These are phyloP conservation scores for Enchytraeus crypticus DNA, from an alignment of 2,888 invertebrate genomes.

Conservation along the genomic window DNA sequence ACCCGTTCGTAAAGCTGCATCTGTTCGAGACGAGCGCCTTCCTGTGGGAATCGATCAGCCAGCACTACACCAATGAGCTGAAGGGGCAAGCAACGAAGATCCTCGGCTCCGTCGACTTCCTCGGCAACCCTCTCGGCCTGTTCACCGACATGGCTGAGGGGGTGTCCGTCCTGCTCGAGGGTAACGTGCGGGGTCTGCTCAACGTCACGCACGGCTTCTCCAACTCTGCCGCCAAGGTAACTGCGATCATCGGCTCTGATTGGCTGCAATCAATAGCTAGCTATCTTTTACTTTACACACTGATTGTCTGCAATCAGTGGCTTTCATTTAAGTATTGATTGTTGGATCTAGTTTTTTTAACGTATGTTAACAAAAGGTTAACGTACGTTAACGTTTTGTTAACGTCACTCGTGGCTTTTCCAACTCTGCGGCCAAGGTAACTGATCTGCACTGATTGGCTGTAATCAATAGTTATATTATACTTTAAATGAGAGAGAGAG, in stretches of 20 bases:
- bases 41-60: constrained; percentile 22
- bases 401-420: constrained; percentile 95
- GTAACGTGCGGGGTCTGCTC: constrained; percentile 80
- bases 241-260: background rate
- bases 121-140: constrained; percentile 92
- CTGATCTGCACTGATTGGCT: background rate
- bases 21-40: constrained; percentile 28
- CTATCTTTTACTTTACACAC: too few species aligned
- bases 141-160: constrained; percentile 93
- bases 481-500: too few species aligned
- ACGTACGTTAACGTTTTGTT: constrained; percentile 78
- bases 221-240: constrained; percentile 92
- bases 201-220: constrained; percentile 95
- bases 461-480: background rate
- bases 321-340: too few species aligned
- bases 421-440: constrained; percentile 92
- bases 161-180: constrained; percentile 82
- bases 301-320: too few species aligned
- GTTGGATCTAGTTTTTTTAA: too few species aligned
- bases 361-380: too few species aligned
- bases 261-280: background rate
- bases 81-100: constrained; percentile 89
- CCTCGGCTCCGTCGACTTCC: constrained; percentile 89
- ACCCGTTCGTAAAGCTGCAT: constrained; percentile 23
- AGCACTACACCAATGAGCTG: constrained; percentile 27